Conservation (phyloP, 2,113 vertebrate genomes). For the Artemisiospiza belli region DNA sequence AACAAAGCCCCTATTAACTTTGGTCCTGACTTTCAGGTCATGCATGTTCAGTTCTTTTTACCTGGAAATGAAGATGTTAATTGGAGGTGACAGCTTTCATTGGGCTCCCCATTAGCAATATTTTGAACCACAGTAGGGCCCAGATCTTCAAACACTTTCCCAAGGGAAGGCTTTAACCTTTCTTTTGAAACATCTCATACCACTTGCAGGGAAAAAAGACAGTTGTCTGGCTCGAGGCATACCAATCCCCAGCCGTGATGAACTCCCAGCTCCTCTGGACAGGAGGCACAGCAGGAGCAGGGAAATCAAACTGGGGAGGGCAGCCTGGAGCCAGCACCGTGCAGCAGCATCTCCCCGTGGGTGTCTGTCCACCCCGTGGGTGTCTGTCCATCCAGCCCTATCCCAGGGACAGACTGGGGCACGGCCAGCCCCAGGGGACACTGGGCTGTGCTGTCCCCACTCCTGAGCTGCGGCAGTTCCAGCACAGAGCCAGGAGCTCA, state of each 20-base stretch:
- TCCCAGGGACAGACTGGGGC: accelerated
- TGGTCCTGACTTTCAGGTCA: conserved; percentile 23
- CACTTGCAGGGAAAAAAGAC: not conserved
- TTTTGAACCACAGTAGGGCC: conserved; percentile 31
- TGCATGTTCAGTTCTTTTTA: not conserved
- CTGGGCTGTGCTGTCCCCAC: not conserved
- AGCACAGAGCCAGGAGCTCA: accelerated
- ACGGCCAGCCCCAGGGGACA: accelerated
- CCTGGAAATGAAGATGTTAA: conserved; percentile 66
- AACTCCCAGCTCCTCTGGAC: not conserved
- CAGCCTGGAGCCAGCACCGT: accelerated
- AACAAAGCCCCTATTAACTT: conserved; percentile 53
- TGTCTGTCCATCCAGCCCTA: accelerated
- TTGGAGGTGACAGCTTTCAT: conserved; percentile 44
- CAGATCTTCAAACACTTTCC: conserved; percentile 38
- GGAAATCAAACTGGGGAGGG: not conserved
- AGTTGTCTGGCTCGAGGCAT: not conserved
- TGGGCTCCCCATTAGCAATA: conserved; percentile 29
- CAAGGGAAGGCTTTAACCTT: conserved; percentile 50
- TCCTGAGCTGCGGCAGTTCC: accelerated
- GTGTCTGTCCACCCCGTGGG: accelerated
- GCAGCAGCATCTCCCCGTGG: not conserved
- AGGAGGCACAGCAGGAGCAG: not conserved
- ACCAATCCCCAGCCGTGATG: accelerated
- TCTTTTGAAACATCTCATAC: conserved; percentile 15